A percentile compares a stretch with the other conserved stretches of the same genome.
These are phyloP conservation scores for Euplexia lucipara DNA, from an alignment of 2,888 invertebrate species.

Conservation along the genomic window DNA sequence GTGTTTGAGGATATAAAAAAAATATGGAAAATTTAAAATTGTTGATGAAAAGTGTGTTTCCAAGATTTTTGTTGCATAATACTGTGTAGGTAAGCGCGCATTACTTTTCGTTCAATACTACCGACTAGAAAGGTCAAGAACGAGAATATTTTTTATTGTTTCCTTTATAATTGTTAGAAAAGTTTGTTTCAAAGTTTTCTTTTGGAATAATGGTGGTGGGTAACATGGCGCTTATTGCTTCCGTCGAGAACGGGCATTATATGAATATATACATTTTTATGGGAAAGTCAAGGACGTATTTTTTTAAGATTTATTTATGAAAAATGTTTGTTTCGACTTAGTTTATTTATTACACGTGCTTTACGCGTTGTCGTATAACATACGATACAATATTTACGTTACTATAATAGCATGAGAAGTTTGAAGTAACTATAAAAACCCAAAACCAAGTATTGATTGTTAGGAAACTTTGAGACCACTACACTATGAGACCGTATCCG, in stretches of 20 bases:
- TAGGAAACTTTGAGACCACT: slow-evolving; percentile 12
- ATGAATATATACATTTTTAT: neutral
- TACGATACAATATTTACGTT: neutral
- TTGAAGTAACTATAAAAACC: slow-evolving; percentile 1
- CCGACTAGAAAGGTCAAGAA: neutral
- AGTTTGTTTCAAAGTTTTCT: neutral
- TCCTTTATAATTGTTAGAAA: neutral
- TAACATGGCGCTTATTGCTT: neutral
- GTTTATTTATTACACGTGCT: neutral
- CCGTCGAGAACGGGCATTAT: neutral
- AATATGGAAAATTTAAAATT: neutral
- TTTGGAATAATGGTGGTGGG: neutral
- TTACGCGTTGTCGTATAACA: too few species aligned
- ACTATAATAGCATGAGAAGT: neutral
- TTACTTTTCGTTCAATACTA: neutral
- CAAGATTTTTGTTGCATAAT: neutral
- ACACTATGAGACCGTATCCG: slow-evolving; percentile 50
- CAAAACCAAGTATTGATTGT: slow-evolving; percentile 11
- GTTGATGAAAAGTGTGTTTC: slow-evolving; percentile 4
- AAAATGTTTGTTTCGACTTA: too few species aligned
- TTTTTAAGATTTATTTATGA: neutral
- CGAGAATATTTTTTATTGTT: slow-evolving; percentile 3
- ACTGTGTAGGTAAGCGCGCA: neutral
- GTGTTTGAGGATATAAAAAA: too few species aligned
- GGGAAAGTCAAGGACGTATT: neutral